Evolutionary conservation across 2,888 invertebrate species (phyloP).

Genomic region (Platypus cylindrus): DNA sequence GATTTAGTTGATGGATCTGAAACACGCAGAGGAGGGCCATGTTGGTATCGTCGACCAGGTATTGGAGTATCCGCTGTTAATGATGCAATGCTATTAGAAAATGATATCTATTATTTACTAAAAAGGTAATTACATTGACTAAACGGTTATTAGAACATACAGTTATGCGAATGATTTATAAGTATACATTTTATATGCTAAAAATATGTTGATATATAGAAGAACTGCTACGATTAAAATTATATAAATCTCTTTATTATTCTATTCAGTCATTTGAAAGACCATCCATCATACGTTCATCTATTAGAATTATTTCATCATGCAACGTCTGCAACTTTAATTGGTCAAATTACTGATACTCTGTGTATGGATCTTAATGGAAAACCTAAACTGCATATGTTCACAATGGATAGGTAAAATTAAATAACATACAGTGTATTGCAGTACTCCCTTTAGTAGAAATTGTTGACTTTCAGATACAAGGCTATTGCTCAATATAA

Average conservation of each 20-base stretch:
- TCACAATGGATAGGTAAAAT: conserved; percentile 64
- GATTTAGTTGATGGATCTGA: conserved; percentile 84
- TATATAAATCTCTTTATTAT: too few species aligned
- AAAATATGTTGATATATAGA: too few species aligned
- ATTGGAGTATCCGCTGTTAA: conserved; percentile 70
- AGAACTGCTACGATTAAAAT: too few species aligned
- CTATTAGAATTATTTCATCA: conserved; percentile 76
- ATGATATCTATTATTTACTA: conserved; percentile 65
- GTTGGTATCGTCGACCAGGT: conserved; percentile 75
- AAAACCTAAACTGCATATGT: conserved; percentile 52
- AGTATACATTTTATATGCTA: too few species aligned
- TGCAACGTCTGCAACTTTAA: conserved; percentile 55
- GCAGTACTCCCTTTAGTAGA: neutral
- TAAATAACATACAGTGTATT: too few species aligned
- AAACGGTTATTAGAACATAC: too few species aligned
- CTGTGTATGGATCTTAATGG: conserved; percentile 43
- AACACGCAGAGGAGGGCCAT: conserved; percentile 73
- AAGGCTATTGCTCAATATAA: conserved; percentile 82
- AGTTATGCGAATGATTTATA: too few species aligned
- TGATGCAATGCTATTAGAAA: conserved; percentile 72
- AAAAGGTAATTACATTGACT: conserved; percentile 40
- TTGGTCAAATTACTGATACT: conserved; percentile 75
- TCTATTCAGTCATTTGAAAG: conserved; percentile 44
- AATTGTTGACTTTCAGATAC: conserved; percentile 37
- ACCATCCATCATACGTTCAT: conserved; percentile 62